Evolutionary conservation across 2,113 vertebrate species (phyloP), one percentile per base, ranked within the genome.

Genomic region (Cryptomyrus ogoouensis): DNA sequence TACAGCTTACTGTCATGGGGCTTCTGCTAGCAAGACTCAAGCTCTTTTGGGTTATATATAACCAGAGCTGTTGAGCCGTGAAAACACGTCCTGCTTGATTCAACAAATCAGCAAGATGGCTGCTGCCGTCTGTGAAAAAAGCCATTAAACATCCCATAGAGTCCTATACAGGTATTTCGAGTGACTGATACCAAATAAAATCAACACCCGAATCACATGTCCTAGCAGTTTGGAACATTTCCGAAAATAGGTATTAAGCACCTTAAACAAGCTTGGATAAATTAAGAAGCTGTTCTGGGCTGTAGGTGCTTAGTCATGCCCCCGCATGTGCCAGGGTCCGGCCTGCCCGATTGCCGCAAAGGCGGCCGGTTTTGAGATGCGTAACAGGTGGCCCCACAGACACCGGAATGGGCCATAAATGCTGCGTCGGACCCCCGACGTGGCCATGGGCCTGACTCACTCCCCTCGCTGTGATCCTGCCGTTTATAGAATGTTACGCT

Each of bases 111-210:
- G 62, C 8, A n/a, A 70, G 62, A 70, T 31, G 62, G n/a, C n/a
- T 31, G 9, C 62, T 92, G 92, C 93, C 90, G 89, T 77, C 90
- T 74, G 13, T 70, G 89, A 90, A 89, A 87, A 92, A 92, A 93
- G 86, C 92, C 44, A 50, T 86, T 87, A 70, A 42, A 19, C 74
- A 42, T 80, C 74, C 15, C 74, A 42, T 80, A 80, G 35, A 42
- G 35, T 15, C 35, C 74, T 42, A 19, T 19, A 80, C 74, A 80
- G 74, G 74, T 80, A 80, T 80, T 80, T 80, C 1, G 39, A 42
- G 74, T 42, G 35, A 80, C 74, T 42, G 35, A 19, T 80, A 39
- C 74, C 31, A 80, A 80, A 80, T 80, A 42, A 21, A 80, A 80
- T 80, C 6, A 80, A 80, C 74, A 35, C 74, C 74, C 74, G 1